Percentiles rank a stretch among this genome's conserved stretches.
These are phyloP conservation scores for Salarias fasciatus DNA, from an alignment of 2,797 vertebrate species.

Conservation along the genomic window DNA sequence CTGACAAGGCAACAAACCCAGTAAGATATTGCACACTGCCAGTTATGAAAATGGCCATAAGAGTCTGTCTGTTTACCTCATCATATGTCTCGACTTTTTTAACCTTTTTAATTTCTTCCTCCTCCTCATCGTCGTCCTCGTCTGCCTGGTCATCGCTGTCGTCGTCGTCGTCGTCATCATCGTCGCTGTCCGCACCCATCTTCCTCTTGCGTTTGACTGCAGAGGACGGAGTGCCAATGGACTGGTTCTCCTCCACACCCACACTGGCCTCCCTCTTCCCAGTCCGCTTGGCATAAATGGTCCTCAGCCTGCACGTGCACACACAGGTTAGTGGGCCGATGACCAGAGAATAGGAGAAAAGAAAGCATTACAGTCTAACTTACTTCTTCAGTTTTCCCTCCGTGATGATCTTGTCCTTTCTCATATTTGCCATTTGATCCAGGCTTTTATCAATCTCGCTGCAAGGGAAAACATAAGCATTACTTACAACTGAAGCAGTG, in stretches of 20 bases:
- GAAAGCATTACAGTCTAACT: conserved; percentile 59
- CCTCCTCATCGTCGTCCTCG: conserved; percentile 96
- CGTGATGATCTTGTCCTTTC: conserved; percentile 98
- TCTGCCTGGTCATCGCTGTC: conserved; percentile 96
- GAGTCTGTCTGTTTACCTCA: conserved; percentile 77
- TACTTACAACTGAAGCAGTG: conserved; percentile 5
- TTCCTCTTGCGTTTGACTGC: conserved; percentile 92
- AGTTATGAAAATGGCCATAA: background rate
- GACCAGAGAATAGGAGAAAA: background rate
- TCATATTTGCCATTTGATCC: conserved; percentile 98
- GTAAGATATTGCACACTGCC: background rate
- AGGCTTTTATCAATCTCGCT: conserved; percentile 99
- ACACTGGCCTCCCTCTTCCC: conserved; percentile 89
- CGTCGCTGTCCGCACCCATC: conserved; percentile 89
- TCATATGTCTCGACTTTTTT: conserved; percentile 93
- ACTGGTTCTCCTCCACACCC: conserved; percentile 88
- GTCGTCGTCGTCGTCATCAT: conserved; percentile 93
- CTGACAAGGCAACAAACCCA: conserved; percentile 70
- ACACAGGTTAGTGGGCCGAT: conserved; percentile 11
- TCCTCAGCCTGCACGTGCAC: conserved; percentile 85
- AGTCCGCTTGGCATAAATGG: conserved; percentile 95
- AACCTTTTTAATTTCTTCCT: conserved; percentile 93
- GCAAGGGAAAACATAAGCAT: conserved; percentile 62
- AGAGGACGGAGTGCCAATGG: conserved; percentile 84
- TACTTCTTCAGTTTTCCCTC: conserved; percentile 99